Percentiles rank a stretch among this genome's conserved stretches.
phyloP scores from a whole-genome alignment of 2,113 vertebrate genomes.

The Bubo blakistoni region DNA sequence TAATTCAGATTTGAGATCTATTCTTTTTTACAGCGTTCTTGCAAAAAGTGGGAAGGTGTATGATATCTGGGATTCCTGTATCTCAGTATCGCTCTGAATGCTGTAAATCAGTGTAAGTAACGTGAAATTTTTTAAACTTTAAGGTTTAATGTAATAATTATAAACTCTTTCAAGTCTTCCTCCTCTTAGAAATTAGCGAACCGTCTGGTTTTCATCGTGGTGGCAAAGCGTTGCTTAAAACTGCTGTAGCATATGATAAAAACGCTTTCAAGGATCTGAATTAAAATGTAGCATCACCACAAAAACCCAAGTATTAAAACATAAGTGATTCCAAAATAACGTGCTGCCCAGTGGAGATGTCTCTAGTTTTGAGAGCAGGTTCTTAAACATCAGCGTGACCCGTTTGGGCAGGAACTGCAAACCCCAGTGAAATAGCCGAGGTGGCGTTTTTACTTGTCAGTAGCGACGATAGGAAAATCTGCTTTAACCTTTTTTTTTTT shows the following conservation, averaged over 20 bases:
- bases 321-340: neutral
- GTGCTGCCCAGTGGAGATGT: neutral
- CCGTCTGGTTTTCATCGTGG: neutral
- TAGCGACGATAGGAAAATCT: neutral
- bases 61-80: neutral
- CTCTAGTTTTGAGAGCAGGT: neutral
- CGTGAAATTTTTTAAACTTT: neutral
- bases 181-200: neutral
- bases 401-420: rapidly evolving
- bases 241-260: neutral
- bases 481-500: neutral
- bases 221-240: neutral
- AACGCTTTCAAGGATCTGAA: neutral
- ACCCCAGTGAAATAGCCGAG: rapidly evolving
- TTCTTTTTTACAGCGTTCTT: neutral
- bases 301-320: neutral
- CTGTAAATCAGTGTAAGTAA: neutral
- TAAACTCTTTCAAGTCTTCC: neutral
- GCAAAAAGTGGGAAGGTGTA: neutral
- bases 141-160: neutral
- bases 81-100: neutral
- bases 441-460: neutral
- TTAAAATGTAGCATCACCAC: neutral
- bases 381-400: rapidly evolving
- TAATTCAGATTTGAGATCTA: neutral